Evolutionary conservation across 1,140 invertebrate genomes (phyloP), one percentile per base, ranked within the genome.

Genomic region (Solenopsis fugax): DNA sequence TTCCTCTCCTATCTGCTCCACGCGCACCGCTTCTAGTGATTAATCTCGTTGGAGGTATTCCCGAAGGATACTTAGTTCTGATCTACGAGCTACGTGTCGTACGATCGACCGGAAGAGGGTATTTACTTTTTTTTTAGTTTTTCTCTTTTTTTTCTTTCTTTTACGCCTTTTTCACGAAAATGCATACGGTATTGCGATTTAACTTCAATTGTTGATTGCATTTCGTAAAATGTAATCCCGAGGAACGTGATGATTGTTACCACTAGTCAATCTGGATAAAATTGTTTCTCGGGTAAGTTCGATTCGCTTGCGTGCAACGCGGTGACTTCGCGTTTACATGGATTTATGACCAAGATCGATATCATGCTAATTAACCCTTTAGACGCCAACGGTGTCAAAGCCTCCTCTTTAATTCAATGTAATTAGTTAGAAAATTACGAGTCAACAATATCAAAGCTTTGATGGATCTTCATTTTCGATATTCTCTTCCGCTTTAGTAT

Each of bases 11-110:
- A 45, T 34, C 41, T 45, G 4, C 60, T 62, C 65, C 78, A 29
- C 64, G 77, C 73, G 85, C 84, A 88, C 85, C 86, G 64, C 78
- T 90, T 87, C 88, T 88, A 88, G 93, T 91, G 93, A 93, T 94
- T 94, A 94, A 94, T 94, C 92, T 93, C 87, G 87, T 93, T 88
- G 85, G 89, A 86, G 90, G 92, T 88, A 93, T 93, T 93, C 90
- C 92, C 93, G 89, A 93, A 92, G 92, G 93, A 93, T 94, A 93
- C 93, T 93, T 94, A 93, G 92, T 90, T 89, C 92, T 93, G 92
- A 93, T 94, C 93, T 93, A 93, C 89, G 93, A 93, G 92, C 91
- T 73, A 89, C 87, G 81, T 91, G 85, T 92, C 85, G 67, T 71
- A 75, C 73, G 62, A 89, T n/a, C 34, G 48, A 24, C 45, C n/a